Conservation (phyloP, 2,888 invertebrate genomes). For the Macaria notata region DNA sequence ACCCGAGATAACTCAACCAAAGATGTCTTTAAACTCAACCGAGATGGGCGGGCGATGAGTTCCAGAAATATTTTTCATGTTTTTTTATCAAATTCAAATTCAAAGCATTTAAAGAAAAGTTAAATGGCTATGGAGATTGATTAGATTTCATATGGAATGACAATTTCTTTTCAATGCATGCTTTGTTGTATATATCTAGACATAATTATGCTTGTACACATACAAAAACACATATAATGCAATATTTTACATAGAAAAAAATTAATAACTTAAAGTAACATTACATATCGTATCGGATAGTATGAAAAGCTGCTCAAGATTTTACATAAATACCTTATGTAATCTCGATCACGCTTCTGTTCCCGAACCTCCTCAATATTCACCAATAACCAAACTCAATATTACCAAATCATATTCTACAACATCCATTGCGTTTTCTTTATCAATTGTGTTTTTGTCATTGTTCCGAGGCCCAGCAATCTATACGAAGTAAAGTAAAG, state of each 20-base stretch:
- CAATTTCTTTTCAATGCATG: too few relatives aligned
- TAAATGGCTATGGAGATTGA: too few relatives aligned
- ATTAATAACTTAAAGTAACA: too few relatives aligned
- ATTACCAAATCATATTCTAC: constrained; percentile 2
- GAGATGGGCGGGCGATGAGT: constrained; percentile 28
- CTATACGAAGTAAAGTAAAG: constrained; percentile 22
- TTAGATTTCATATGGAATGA: too few relatives aligned
- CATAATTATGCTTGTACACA: too few relatives aligned
- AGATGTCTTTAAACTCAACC: neutral
- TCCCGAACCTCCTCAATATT: constrained; percentile 33
- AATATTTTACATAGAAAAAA: too few relatives aligned
- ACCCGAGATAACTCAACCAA: constrained; percentile 13
- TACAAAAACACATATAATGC: too few relatives aligned
- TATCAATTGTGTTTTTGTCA: neutral
- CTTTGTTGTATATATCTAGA: too few relatives aligned
- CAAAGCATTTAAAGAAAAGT: too few relatives aligned
- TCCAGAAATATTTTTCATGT: too few relatives aligned
- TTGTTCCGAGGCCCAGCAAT: constrained; percentile 29
- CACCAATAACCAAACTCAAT: constrained; percentile 11
- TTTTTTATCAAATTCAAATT: too few relatives aligned
- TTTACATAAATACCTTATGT: constrained; percentile 72
- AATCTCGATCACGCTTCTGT: constrained; percentile 64
- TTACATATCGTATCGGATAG: constrained; percentile 35
- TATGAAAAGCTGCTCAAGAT: constrained; percentile 44
- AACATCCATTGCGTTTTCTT: constrained; percentile 35